phyloP scores from a whole-genome alignment of 2,797 vertebrate genomes.

The Lithobates pipiens region DNA sequence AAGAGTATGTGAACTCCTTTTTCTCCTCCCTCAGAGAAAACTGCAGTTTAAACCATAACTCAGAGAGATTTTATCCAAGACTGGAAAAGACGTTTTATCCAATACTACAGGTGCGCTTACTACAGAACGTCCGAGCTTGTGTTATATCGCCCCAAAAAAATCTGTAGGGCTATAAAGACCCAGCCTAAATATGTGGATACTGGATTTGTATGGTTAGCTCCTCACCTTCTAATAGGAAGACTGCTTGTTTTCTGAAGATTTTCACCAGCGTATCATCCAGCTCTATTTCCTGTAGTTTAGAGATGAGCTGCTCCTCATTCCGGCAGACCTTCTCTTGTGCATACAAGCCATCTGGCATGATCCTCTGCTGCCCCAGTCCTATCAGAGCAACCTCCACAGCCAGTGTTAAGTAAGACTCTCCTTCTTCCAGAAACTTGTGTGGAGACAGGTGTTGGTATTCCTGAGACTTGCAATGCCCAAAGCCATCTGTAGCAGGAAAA shows the following conservation, averaged over 20 bases:
- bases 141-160: background rate
- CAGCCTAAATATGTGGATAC: background rate
- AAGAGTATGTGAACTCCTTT: too few relatives aligned
- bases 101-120: too few relatives aligned
- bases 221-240: conserved; percentile 92
- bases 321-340: conserved; percentile 96
- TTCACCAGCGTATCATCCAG: conserved; percentile 88
- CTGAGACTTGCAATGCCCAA: conserved; percentile 84
- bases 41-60: too few relatives aligned
- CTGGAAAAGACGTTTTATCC: too few relatives aligned
- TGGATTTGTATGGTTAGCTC: background rate
- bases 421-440: conserved; percentile 90
- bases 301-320: conserved; percentile 93
- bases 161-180: background rate
- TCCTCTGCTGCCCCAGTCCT: conserved; percentile 90
- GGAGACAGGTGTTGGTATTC: conserved; percentile 88
- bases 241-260: conserved; percentile 93
- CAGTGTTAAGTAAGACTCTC: conserved; percentile 86
- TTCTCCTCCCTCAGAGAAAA: too few relatives aligned
- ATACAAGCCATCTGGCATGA: conserved; percentile 95
- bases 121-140: background rate
- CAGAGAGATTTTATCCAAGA: too few relatives aligned
- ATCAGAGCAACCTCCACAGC: conserved; percentile 92
- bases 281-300: conserved; percentile 90
- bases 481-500: conserved; percentile 76